Conservation (phyloP, 2,797 vertebrate species). For the Fistularia tabacaria region DNA sequence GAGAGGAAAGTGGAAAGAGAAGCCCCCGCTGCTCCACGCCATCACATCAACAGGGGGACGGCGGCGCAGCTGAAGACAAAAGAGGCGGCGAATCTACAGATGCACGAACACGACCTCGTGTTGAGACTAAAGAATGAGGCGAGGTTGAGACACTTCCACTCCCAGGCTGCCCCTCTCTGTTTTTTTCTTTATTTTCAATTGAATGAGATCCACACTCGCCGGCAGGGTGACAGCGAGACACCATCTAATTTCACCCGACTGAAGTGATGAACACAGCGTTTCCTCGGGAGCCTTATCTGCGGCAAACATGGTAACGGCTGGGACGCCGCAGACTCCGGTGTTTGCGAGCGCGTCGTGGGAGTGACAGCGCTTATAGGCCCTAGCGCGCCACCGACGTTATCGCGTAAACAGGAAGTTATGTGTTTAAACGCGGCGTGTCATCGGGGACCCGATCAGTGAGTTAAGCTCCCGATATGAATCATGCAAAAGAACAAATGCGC, state of each 20-base stretch:
- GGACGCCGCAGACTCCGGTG: too few species aligned
- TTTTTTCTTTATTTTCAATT: conserved; percentile 1
- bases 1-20: conserved; percentile 15
- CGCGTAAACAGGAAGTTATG: conserved; percentile 28
- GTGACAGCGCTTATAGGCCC: too few species aligned
- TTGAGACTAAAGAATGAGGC: conserved; percentile 14
- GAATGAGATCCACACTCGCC: conserved; percentile 22
- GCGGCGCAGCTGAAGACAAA: background rate
- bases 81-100: conserved; percentile 11
- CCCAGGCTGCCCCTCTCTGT: too few species aligned
- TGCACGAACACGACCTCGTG: background rate
- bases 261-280: conserved; percentile 52
- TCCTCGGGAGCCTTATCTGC: conserved; percentile 54
- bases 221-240: conserved; percentile 30
- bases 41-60: conserved; percentile 8
- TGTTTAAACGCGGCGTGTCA: conserved; percentile 34
- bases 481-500: conserved; percentile 16
- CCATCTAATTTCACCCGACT: conserved; percentile 35
- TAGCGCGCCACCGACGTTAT: conserved; percentile 8
- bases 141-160: background rate
- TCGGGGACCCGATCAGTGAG: conserved; percentile 29
- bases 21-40: conserved; percentile 2
- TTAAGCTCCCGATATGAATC: conserved; percentile 29
- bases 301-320: conserved; percentile 17
- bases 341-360: too few species aligned